Conservation (phyloP, 2,888 invertebrate genomes). For the Drosophila anomelani region DNA sequence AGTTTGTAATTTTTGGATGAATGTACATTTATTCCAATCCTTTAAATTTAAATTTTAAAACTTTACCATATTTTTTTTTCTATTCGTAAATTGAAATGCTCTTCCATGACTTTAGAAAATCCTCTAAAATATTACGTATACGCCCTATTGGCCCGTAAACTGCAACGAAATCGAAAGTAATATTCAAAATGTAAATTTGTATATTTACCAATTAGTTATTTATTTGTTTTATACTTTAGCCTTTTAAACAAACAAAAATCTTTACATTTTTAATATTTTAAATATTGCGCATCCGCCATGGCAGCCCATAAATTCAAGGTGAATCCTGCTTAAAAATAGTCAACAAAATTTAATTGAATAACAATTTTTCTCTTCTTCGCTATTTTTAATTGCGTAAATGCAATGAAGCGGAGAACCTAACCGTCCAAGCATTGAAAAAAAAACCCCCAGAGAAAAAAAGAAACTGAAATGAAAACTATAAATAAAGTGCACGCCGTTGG, state of each 20-base stretch:
- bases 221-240: not conserved
- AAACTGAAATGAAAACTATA: constrained; percentile 45
- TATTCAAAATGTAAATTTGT: not conserved
- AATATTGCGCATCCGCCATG: constrained; percentile 35
- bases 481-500: constrained; percentile 49
- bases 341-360: constrained; percentile 56
- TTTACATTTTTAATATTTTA: not conserved
- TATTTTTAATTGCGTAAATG: constrained; percentile 63
- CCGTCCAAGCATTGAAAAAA: constrained; percentile 45
- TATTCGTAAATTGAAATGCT: too few relatives aligned
- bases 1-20: not conserved
- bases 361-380: constrained; percentile 40
- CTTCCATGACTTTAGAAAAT: too few relatives aligned
- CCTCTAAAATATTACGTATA: not conserved
- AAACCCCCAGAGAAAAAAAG: constrained; percentile 10
- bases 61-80: not conserved
- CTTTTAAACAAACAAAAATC: not conserved
- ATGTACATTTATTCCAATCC: not conserved
- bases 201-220: not conserved
- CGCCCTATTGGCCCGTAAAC: not conserved
- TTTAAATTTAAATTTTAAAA: not conserved
- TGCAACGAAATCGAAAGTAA: not conserved
- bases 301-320: constrained; percentile 53
- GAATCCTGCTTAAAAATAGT: constrained; percentile 51
- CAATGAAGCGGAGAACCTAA: constrained; percentile 62